These are phyloP conservation scores for Ashinkailepas kermadecensis DNA, from an alignment of 2,888 invertebrate genomes.

Conservation along the genomic window DNA sequence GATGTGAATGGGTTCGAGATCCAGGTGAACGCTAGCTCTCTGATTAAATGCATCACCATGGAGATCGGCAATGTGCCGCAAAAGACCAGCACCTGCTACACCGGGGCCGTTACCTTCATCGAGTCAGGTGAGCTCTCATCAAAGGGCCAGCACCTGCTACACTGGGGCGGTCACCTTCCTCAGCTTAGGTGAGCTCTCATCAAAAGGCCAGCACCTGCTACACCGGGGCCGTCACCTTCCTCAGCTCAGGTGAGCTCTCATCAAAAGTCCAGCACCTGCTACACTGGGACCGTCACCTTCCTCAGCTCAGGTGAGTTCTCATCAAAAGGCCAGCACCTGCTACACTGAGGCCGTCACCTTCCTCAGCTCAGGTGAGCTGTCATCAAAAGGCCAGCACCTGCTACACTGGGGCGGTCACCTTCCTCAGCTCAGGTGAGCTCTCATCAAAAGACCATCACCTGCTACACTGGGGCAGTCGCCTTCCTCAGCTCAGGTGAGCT, in stretches of 20 bases:
- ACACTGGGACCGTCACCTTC: too few relatives aligned
- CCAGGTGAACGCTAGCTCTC: conserved; percentile 53
- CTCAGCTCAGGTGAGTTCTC: too few relatives aligned
- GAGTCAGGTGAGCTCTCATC: conserved; percentile 43
- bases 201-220: too few relatives aligned
- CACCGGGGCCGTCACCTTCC: conserved; percentile 52
- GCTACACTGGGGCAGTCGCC: conserved; percentile 62
- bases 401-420: conserved; percentile 60
- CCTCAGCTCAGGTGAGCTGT: too few relatives aligned
- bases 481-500: conserved; percentile 50
- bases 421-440: conserved; percentile 52
- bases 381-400: conserved; percentile 59
- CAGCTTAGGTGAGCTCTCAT: too few relatives aligned
- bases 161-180: too few relatives aligned
- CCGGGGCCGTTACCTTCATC: conserved; percentile 58
- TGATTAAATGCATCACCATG: conserved; percentile 66
- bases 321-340: too few relatives aligned
- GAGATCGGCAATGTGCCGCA: conserved; percentile 49
- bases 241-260: conserved; percentile 46
- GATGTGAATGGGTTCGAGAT: conserved; percentile 60
- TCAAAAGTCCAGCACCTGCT: too few relatives aligned
- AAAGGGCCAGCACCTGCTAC: too few relatives aligned
- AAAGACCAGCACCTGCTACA: conserved; percentile 66
- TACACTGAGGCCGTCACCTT: conserved; percentile 29
- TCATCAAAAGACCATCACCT: conserved; percentile 63